Conservation (phyloP, 2,113 vertebrate genomes). For the Dicaeum eximium region DNA sequence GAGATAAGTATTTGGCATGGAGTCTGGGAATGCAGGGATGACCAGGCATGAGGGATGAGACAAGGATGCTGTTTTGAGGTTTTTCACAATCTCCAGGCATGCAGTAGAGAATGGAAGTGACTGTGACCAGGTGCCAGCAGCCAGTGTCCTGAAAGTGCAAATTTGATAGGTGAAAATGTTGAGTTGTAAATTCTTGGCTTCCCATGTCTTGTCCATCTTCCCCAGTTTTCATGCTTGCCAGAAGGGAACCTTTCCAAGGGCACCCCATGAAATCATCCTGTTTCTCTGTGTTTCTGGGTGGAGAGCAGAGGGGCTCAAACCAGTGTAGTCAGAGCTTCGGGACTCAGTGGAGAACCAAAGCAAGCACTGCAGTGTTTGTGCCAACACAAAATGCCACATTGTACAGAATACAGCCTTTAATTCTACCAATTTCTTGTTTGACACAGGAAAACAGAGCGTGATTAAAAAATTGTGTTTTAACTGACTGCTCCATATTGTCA, state of each 20-base stretch:
- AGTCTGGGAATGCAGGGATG: not conserved
- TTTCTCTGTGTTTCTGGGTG: not conserved
- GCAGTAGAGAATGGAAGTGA: not conserved
- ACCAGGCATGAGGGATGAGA: not conserved
- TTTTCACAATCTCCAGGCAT: not conserved
- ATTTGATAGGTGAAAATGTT: not conserved
- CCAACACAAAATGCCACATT: slow-evolving; percentile 37
- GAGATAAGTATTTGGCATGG: not conserved
- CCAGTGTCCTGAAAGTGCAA: not conserved
- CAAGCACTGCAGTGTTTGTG: not conserved
- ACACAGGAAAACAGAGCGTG: slow-evolving; percentile 49
- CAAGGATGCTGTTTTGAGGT: not conserved
- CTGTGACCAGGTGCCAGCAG: not conserved
- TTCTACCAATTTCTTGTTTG: slow-evolving; percentile 54
- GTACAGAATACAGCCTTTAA: slow-evolving; percentile 40
- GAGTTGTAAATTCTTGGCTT: not conserved
- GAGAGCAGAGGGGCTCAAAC: not conserved
- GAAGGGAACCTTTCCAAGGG: not conserved
- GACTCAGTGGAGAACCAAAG: not conserved
- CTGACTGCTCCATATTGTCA: slow-evolving; percentile 66
- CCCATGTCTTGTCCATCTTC: not conserved
- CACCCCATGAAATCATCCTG: not conserved
- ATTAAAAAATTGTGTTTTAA: slow-evolving; percentile 68
- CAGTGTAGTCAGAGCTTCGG: not conserved
- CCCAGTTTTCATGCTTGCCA: not conserved